Base-by-base conservation (phyloP, 1,140 invertebrate genomes). In the Leucophenga varia region DNA sequence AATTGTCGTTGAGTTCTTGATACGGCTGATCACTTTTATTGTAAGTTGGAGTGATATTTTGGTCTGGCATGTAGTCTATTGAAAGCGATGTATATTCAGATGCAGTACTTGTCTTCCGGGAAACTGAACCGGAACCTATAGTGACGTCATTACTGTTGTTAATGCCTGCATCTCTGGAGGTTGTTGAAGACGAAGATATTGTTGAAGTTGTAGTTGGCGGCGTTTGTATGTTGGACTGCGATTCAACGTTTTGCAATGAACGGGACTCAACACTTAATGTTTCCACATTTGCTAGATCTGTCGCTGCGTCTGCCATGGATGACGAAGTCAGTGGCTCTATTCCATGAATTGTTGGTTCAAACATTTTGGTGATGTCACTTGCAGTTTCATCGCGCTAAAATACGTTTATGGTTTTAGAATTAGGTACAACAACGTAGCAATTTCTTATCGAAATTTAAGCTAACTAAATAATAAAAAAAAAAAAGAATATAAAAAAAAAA, bases 31-130 rank as follows among this genome's bases (percentile, higher is more conserved):
- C 52, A 28, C 64, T n/a, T n/a, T n/a, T 64, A 2, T 59, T 68
- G 20, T 25, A 25, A 6, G 39, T 43, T 13, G 68, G 60, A 5
- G 72, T 74, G 17, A 76, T 72, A 35, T 78, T 79, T 35, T 76
- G 77, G 44, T 80, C 79, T 2, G 79, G 79, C 43, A 79, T 79
- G 41, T 79, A 80, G 46, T 80, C 79, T 40, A 78, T 79, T 3
- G 71, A 53, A 5, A 75, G 22, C 2, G 73, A 75, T 10, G 73
- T 75, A 43, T 74, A 75, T 41, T 75, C 72, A 12, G 73, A 75
- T 14, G 79, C 77, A 3, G 79, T 80, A 52, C 78, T 79, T 1
- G 79, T 80, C 55, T 80, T 80, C 10, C 79, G 64, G 2, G 79
- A 80, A 10, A 76, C 76, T 2, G 78, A 78, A 13, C 73, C 77